Base-by-base conservation (phyloP, 2,888 invertebrate species). In the Polydrusus pterygomalis region DNA sequence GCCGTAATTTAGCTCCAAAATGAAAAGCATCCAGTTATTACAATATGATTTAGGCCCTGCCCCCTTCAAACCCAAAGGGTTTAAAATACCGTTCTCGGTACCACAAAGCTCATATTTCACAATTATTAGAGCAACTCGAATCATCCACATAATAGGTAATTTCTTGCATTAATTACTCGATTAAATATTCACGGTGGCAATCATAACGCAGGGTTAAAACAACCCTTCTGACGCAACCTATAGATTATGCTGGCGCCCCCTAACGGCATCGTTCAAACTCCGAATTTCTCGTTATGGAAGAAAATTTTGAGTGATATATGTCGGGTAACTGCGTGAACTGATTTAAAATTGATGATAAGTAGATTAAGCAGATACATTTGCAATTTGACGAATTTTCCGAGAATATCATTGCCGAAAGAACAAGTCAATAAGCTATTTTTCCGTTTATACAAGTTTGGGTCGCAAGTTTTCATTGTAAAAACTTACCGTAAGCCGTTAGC, bases 161-260 rank as follows among this genome's bases (percentile, higher is more conserved):
- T 88, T 88, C 88, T 88, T 88, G 88, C 88, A 88, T 88, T 88
- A 88, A 88, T 88, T 88, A 88, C 87, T 87, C 86, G 87, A 86
- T 88, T 87, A 88, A 88, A 87, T 87, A 88, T 88, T 88, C 86
- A 88, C 86, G 85, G 82, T 86, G 85, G 88, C 88, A 88, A 88
- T 88, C 88, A 88, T 88, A 87, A 87, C 87, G 86, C 84, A 86
- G 77, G 77, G 77, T 77, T 77, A 77, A 77, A 77, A 77, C 86
- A 86, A 87, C 87, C 87, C 86, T 87, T 86, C 85, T 85, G 85
- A 85, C 86, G 84, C 85, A 83, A 85, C 85, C 86, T 86, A 87
- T 87, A 87, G 87, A 87, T 87, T 87, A 87, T 73, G 73, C 73
- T 25, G 63, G 65, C 73, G 60, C 73, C 77, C 73, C 45, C 67